These are phyloP conservation scores for Macroglossus sobrinus DNA, from an alignment of 2,113 vertebrate species.

Conservation along the genomic window DNA sequence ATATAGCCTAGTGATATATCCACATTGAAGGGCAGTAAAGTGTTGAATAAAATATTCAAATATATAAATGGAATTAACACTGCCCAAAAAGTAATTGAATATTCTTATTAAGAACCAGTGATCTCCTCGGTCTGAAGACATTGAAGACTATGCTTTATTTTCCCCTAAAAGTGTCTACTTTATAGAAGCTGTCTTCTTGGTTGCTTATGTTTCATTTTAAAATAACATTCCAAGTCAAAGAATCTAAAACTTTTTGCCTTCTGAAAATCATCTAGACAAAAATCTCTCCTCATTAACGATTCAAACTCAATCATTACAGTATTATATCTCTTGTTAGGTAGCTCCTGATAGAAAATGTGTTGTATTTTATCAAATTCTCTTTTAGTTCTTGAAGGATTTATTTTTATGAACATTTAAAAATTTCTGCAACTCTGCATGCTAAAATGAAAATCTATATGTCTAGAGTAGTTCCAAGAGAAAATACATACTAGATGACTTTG, in stretches of 20 bases:
- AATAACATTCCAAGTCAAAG: background rate
- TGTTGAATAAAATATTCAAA: background rate
- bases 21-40: background rate
- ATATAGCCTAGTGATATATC: background rate
- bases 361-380: slow-evolving; percentile 42
- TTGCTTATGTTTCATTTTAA: background rate
- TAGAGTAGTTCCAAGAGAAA: slow-evolving; percentile 36
- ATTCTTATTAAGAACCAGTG: background rate
- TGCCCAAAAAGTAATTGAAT: background rate
- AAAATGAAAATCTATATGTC: slow-evolving; percentile 57
- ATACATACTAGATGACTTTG: slow-evolving; percentile 57
- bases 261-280: slow-evolving; percentile 36
- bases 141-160: background rate
- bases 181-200: background rate
- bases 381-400: slow-evolving; percentile 50
- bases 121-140: background rate
- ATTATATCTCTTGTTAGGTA: background rate
- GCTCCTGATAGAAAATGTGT: background rate
- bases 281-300: background rate
- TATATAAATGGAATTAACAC: background rate
- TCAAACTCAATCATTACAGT: background rate
- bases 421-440: slow-evolving; percentile 12
- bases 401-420: slow-evolving; percentile 58
- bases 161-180: background rate
- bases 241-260: background rate